Base-by-base conservation (phyloP, 2,113 vertebrate genomes). In the Chascanopsetta lugubris region DNA sequence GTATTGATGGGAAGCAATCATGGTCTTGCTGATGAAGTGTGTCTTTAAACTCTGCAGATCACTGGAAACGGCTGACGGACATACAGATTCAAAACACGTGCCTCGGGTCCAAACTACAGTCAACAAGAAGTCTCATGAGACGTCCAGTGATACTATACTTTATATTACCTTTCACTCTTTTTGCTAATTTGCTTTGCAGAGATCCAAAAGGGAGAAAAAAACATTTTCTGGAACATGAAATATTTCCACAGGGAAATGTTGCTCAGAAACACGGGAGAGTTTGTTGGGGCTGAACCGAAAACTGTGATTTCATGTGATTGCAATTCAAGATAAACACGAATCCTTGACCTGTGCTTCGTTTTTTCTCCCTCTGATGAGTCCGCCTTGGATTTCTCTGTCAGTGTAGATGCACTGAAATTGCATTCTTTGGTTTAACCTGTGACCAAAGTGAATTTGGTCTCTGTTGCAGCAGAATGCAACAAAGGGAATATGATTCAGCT, bases 1-100 rank as follows among this genome's bases (percentile, higher is more conserved):
- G 22, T 50, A 57, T 13, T 50, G 45, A 59, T 43, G 53, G 38
- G 40, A 22, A 68, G 51, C 0, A 48, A 78, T 32, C 43, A 42
- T 3, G 10, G 27, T 67, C 54, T 86, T 72, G 84, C 51, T 79
- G 68, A 90, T 88, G 74, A 86, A 84, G 79, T 86, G 83, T 61
- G 68, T 60, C 66, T 86, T 82, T 26, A 77, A 66, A 83, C 55
- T 83, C 47, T 69, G 74, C 80, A 90, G 80, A 53, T 81, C 53
- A 48, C 40, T 65, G 58, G 54, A 22, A 60, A 79, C 71, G 61
- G 81, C 42, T 83, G 51, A 75, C 36, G 54, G 80, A 70, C 71
- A 56, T 38, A 36, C 27, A 75, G 47, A 83, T 80, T 74, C 72
- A 68, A 82, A 87, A 81, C 74, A 79, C 68, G 62, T 80, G 63